A percentile compares a stretch with the other conserved stretches of the same genome.
These are phyloP conservation scores for Argopecten irradians DNA, from an alignment of 1,140 invertebrate species.

Conservation along the genomic window DNA sequence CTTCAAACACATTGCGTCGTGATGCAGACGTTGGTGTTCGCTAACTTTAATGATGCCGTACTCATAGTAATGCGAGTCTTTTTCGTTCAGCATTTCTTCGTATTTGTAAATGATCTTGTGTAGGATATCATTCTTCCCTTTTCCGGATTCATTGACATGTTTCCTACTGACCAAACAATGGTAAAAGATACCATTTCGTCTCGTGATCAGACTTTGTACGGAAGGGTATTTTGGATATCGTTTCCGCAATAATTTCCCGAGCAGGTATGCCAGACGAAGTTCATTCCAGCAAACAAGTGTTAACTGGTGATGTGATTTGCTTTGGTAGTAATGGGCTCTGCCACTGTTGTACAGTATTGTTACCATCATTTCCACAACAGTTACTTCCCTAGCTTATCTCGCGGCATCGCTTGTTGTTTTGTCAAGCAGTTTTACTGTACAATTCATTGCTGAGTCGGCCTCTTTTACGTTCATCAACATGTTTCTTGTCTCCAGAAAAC, in stretches of 20 bases:
- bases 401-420: not conserved
- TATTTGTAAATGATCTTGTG: not conserved
- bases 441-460: not conserved
- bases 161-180: not conserved
- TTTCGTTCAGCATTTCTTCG: not conserved
- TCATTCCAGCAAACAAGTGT: not conserved
- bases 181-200: not conserved
- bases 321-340: not conserved
- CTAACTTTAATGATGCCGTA: not conserved
- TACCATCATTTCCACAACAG: not conserved
- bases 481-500: not conserved
- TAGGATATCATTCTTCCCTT: not conserved
- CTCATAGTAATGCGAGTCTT: not conserved
- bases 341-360: not conserved
- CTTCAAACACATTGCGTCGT: not conserved
- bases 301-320: not conserved
- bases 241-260: not conserved
- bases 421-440: not conserved
- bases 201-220: not conserved
- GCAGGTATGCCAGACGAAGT: not conserved
- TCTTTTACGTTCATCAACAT: not conserved
- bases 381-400: not conserved
- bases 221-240: not conserved
- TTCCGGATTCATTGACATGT: not conserved
- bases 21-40: not conserved